phyloP scores from a whole-genome alignment of 2,797 vertebrate species.

The Erpetoichthys calabaricus region DNA sequence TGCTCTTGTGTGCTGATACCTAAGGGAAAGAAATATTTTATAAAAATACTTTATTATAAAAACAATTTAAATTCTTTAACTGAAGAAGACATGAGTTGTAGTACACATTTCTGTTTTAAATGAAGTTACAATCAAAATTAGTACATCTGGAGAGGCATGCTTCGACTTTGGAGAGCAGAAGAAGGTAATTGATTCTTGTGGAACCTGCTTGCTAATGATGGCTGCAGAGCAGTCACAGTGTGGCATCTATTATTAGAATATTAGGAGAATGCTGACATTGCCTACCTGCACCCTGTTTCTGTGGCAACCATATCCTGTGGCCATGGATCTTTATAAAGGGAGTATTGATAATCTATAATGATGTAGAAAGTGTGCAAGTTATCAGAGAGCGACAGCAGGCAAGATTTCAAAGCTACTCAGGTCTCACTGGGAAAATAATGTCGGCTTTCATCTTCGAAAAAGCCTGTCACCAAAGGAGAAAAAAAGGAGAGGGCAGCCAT shows the following conservation, averaged over 20 bases:
- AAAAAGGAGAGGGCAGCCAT: conserved; percentile 11
- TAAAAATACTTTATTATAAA: too few relatives aligned
- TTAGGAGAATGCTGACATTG: conserved; percentile 38
- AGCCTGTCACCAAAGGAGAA: conserved; percentile 22
- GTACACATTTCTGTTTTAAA: too few relatives aligned
- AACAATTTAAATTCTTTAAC: too few relatives aligned
- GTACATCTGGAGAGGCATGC: neutral
- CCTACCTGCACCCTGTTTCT: conserved; percentile 53
- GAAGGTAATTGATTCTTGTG: conserved; percentile 32
- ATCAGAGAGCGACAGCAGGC: conserved; percentile 58
- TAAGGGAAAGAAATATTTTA: too few relatives aligned
- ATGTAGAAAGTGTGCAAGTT: conserved; percentile 34
- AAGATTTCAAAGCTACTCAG: conserved; percentile 46
- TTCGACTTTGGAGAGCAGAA: neutral
- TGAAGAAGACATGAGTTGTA: too few relatives aligned
- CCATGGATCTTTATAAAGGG: conserved; percentile 3
- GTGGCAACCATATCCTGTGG: conserved; percentile 21
- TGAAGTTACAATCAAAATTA: too few relatives aligned
- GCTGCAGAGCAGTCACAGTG: conserved; percentile 23
- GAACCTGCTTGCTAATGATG: conserved; percentile 32
- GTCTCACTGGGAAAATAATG: conserved; percentile 46
- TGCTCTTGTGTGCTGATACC: too few relatives aligned
- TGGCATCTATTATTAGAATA: conserved; percentile 44
- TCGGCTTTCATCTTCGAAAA: conserved; percentile 41
- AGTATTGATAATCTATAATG: too few relatives aligned